Conservation (phyloP, 1,140 invertebrate genomes). For the Scylla paramamosain region DNA sequence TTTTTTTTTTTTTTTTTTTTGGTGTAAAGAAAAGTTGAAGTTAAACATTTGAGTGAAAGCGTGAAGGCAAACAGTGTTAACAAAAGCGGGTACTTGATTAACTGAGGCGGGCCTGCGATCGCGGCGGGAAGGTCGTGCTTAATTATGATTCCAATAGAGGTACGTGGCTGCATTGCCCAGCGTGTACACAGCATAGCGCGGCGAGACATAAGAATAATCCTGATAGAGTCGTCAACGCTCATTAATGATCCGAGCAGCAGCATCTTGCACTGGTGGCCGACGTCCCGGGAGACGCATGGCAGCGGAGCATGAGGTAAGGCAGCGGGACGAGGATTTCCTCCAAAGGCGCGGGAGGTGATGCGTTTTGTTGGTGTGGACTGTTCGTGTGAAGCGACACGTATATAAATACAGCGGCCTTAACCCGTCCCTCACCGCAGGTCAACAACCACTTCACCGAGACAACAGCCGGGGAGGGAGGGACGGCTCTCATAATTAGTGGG, state of each 20-base stretch:
- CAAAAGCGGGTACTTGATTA: neutral
- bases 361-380: neutral
- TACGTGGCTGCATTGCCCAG: neutral
- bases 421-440: neutral
- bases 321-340: too few relatives aligned
- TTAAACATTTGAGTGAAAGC: slow-evolving; percentile 2
- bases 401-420: slow-evolving; percentile 6
- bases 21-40: neutral
- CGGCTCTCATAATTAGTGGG: slow-evolving; percentile 36
- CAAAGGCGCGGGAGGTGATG: neutral
- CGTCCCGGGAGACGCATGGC: neutral
- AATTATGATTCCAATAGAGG: neutral
- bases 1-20: neutral
- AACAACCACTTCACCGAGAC: neutral
- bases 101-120: neutral
- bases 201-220: neutral
- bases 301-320: neutral
- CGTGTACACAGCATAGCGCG: neutral
- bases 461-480: neutral
- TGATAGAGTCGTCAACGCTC: neutral
- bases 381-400: neutral
- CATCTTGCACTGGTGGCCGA: neutral
- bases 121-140: neutral
- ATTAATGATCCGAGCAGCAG: neutral
- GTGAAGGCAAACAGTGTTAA: neutral